A percentile compares a stretch with the other conserved stretches of the same genome.
Conservation (phyloP, 2,797 vertebrate species). For the Novumbra hubbsi region DNA sequence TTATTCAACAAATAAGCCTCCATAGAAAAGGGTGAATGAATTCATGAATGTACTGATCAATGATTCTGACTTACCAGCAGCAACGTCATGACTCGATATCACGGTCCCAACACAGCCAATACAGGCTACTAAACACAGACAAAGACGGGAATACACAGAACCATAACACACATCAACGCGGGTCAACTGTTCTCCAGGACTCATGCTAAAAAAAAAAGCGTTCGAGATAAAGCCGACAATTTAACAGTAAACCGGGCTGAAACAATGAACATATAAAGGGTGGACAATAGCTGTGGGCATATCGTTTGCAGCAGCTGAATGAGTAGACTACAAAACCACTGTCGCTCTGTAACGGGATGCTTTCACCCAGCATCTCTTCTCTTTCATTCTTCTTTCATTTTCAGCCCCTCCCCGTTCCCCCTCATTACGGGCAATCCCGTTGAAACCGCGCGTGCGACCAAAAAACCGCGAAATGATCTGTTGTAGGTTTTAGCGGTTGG, state of each 20-base stretch:
- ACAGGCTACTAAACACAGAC: constrained; percentile 33
- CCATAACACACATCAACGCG: constrained; percentile 7
- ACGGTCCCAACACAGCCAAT: constrained; percentile 29
- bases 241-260: constrained; percentile 31
- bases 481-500: too few species aligned
- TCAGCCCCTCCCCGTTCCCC: not conserved
- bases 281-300: not conserved
- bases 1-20: not conserved
- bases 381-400: not conserved
- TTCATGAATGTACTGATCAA: not conserved
- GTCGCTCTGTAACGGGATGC: constrained; percentile 45
- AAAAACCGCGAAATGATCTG: too few species aligned
- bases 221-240: constrained; percentile 15
- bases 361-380: constrained; percentile 10
- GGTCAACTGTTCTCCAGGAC: constrained; percentile 45
- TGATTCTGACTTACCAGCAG: constrained; percentile 56
- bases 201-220: constrained; percentile 51
- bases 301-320: not conserved
- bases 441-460: too few species aligned
- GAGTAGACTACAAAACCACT: constrained; percentile 16
- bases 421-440: not conserved
- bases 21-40: not conserved
- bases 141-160: constrained; percentile 36
- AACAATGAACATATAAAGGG: not conserved
- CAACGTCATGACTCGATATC: constrained; percentile 34